These are phyloP conservation scores for Isaurus tuberculatus DNA, from an alignment of 92 coral and sea anemone species.

Conservation along the genomic window DNA sequence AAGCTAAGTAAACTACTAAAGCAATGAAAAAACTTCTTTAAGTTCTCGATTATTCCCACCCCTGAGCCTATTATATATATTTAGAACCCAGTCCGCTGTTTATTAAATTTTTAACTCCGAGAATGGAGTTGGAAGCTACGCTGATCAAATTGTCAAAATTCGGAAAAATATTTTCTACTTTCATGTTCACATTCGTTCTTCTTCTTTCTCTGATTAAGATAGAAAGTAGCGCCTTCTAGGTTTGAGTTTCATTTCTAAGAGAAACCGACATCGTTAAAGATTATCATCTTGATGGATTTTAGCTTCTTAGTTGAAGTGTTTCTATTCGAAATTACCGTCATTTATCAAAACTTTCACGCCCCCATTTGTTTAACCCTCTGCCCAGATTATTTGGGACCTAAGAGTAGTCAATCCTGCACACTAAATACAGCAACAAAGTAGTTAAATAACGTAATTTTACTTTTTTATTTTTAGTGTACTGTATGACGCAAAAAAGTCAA, in stretches of 20 bases:
- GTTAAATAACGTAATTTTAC: not conserved
- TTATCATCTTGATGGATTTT: not conserved
- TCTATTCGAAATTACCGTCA: not conserved
- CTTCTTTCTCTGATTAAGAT: no score
- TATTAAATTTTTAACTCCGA: no score
- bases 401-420: not conserved
- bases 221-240: no score
- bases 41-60: no score
- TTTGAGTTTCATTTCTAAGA: no score
- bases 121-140: no score
- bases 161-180: no score
- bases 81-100: no score
- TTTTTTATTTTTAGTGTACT: not conserved
- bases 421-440: not conserved
- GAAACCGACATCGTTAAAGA: not conserved
- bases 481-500: not conserved
- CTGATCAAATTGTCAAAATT: no score
- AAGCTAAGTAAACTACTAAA: not conserved
- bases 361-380: not conserved
- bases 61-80: no score
- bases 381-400: not conserved
- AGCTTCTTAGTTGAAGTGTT: not conserved
- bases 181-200: no score
- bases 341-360: not conserved
- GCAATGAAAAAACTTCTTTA: not conserved